Evolutionary conservation across 2,888 invertebrate genomes (phyloP).

Genomic region (Drosophila putrida): DNA sequence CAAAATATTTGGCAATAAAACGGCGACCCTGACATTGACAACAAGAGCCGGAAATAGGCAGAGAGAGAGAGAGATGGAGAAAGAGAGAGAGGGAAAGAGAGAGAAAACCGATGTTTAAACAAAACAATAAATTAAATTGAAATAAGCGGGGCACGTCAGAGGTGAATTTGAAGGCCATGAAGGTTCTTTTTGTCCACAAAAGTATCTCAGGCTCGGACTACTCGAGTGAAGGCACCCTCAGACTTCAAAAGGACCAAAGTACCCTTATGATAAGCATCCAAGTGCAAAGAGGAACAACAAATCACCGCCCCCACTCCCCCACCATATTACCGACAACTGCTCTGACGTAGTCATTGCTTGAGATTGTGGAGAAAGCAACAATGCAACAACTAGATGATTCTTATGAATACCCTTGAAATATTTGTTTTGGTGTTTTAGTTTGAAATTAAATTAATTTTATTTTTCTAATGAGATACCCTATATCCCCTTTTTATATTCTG

Average conservation of each 20-base stretch:
- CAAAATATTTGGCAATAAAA: constrained; percentile 63
- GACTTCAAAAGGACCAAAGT: constrained; percentile 57
- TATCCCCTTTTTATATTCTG: neutral
- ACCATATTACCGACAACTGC: constrained; percentile 11
- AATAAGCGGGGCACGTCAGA: constrained; percentile 67
- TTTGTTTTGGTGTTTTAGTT: neutral
- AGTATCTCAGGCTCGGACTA: constrained; percentile 39
- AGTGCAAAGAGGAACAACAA: constrained; percentile 40
- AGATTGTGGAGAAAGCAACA: neutral
- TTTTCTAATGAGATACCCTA: neutral
- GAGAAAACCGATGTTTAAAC: constrained; percentile 44
- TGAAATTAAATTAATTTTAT: neutral
- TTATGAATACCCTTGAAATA: constrained; percentile 1
- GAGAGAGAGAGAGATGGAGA: neutral
- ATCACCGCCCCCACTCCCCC: no score
- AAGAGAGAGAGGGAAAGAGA: constrained; percentile 4
- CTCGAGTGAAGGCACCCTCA: constrained; percentile 60
- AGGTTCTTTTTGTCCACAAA: constrained; percentile 26
- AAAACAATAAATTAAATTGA: constrained; percentile 80
- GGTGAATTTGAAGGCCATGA: constrained; percentile 22
- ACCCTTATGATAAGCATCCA: constrained; percentile 70
- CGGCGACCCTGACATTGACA: constrained; percentile 57
- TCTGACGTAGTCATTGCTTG: constrained; percentile 15
- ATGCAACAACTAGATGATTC: neutral
- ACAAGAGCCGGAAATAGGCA: no score